phyloP scores from a whole-genome alignment of 2,113 vertebrate genomes.

The Nerophis lumbriciformis region DNA sequence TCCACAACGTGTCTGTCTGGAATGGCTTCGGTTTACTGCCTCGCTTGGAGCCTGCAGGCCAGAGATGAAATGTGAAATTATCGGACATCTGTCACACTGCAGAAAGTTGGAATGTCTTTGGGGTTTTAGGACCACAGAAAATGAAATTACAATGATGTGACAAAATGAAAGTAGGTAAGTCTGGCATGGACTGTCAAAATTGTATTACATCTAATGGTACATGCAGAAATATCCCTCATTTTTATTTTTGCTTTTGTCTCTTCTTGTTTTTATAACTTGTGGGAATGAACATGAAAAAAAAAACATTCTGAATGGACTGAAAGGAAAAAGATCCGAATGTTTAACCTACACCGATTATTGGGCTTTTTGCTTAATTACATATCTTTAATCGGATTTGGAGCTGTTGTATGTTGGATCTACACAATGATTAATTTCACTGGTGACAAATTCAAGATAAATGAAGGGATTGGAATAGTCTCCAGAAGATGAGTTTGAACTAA shows the following conservation, averaged over 20 bases:
- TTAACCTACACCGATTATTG: too few relatives aligned
- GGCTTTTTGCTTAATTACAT: too few relatives aligned
- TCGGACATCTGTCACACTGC: slow-evolving; percentile 68
- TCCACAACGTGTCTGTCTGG: slow-evolving; percentile 46
- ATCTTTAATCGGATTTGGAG: too few relatives aligned
- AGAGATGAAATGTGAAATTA: slow-evolving; percentile 44
- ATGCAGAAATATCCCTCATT: not conserved
- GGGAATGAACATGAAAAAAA: too few relatives aligned
- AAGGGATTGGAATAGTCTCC: too few relatives aligned
- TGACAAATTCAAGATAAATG: too few relatives aligned
- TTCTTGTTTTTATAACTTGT: too few relatives aligned
- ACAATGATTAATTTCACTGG: too few relatives aligned
- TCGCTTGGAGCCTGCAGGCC: slow-evolving; percentile 42
- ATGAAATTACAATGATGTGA: slow-evolving; percentile 56
- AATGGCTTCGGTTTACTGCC: slow-evolving; percentile 52
- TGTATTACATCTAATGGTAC: slow-evolving; percentile 48
- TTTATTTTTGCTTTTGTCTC: too few relatives aligned
- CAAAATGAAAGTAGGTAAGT: slow-evolving; percentile 55
- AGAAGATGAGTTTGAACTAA: slow-evolving; percentile 1
- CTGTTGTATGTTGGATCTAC: too few relatives aligned
- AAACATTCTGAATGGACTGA: too few relatives aligned
- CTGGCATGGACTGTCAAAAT: slow-evolving; percentile 8
- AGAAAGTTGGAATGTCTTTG: slow-evolving; percentile 58
- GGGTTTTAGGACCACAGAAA: slow-evolving; percentile 42
- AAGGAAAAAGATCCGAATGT: too few relatives aligned